These are phyloP conservation scores for Limnephilus auricula DNA, from an alignment of 2,888 invertebrate genomes.

Conservation along the genomic window DNA sequence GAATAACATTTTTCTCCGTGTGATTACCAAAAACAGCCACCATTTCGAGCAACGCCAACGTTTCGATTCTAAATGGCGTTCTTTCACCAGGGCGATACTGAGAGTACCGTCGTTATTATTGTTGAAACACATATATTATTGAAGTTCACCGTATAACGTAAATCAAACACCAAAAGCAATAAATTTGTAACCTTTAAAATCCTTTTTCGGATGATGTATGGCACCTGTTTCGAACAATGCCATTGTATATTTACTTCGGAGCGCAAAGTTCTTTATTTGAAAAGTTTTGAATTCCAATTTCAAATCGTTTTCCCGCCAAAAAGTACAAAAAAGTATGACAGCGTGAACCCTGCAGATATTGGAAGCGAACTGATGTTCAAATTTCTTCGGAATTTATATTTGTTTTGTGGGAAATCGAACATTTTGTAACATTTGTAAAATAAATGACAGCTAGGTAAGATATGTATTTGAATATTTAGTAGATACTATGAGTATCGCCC, in stretches of 20 bases:
- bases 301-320: slow-evolving; percentile 49
- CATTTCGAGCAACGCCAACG: no score
- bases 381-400: slow-evolving; percentile 10
- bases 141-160: not conserved
- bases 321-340: slow-evolving; percentile 10
- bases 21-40: no score
- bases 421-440: not conserved
- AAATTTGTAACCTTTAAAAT: slow-evolving; percentile 39
- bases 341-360: slow-evolving; percentile 12
- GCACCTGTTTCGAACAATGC: slow-evolving; percentile 52
- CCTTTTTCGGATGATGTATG: slow-evolving; percentile 49
- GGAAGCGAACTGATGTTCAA: slow-evolving; percentile 4
- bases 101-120: not conserved
- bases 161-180: slow-evolving; percentile 32
- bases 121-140: not conserved
- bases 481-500: not conserved
- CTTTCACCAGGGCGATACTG: not conserved
- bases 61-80: no score
- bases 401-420: not conserved
- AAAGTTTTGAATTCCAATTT: slow-evolving; percentile 59
- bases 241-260: slow-evolving; percentile 38
- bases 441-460: no score
- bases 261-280: slow-evolving; percentile 56
- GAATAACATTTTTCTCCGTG: no score
- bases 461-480: not conserved